Evolutionary conservation across 2,113 vertebrate species (phyloP).

Genomic region (Saccopteryx leptura): DNA sequence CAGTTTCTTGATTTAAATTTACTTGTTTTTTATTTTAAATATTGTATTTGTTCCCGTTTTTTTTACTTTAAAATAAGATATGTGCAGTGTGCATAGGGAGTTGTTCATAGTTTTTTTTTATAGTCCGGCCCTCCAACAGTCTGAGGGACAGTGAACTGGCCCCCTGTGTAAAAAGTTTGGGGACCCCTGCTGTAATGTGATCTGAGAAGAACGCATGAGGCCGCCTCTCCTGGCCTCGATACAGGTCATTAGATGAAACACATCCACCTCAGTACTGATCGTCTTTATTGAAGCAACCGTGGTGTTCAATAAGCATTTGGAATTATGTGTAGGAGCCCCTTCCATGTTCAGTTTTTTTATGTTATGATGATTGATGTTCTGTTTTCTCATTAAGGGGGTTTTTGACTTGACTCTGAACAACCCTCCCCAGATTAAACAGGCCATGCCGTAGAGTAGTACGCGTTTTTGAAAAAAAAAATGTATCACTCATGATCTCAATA

Average conservation of each 20-base stretch:
- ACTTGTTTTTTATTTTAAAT: too few relatives aligned
- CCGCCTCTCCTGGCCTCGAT: not conserved
- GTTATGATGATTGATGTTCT: conserved; percentile 1
- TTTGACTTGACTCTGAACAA: not conserved
- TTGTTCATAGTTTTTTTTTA: too few relatives aligned
- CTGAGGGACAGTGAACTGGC: too few relatives aligned
- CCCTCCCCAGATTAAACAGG: not conserved
- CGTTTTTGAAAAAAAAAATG: not conserved
- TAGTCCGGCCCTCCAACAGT: too few relatives aligned
- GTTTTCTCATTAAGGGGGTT: conserved; percentile 55
- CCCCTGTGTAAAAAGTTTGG: too few relatives aligned
- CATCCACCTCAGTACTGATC: not conserved
- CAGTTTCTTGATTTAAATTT: too few relatives aligned
- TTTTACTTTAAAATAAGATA: too few relatives aligned
- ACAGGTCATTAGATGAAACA: not conserved
- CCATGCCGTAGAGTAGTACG: not conserved
- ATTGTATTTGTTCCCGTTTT: too few relatives aligned
- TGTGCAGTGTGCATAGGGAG: too few relatives aligned
- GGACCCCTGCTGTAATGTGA: not conserved
- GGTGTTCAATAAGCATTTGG: not conserved
- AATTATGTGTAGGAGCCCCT: not conserved
- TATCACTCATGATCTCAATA: not conserved
- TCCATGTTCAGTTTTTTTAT: conserved; percentile 24
- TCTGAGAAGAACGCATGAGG: not conserved
- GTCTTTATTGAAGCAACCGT: not conserved